Evolutionary conservation across 37 sponge, comb jelly and placozoan species (phyloP), one percentile per base, ranked within the genome.

Genomic region (Sycon ciliatum): DNA sequence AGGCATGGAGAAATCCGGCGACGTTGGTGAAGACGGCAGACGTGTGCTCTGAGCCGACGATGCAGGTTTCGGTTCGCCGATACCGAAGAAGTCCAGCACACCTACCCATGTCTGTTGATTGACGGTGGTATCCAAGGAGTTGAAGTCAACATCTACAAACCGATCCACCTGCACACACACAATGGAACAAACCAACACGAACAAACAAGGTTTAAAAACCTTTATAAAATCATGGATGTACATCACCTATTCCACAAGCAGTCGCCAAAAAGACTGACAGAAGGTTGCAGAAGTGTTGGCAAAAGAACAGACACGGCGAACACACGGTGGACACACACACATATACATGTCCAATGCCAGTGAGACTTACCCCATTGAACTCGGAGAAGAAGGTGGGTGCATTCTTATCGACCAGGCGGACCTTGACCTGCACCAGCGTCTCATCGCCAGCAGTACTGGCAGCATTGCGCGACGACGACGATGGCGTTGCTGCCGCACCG

Each of bases 61-160:
- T 34, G 85, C 85, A 4, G 87, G 84, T 34, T 85, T 90, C 29
- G 86, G 84, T 0, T 83, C 73, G 0, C 88, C 88, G 16, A 89
- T 86, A 16, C 85, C 90, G 30, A 97, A 80, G 78, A 85, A 97
- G 76, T 97, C 99, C 24, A 97, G 72, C 32, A 97, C 79, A 39
- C 88, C 67, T 1, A 92, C 93, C 93, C 93, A 92, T 0, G 99
- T 89, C 53, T 92, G 93, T 2, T 89, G 90, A 65, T 97, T 97
- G 64, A 97, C 80, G 31, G 82, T 79, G 30, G 89, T 61, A 36
- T 64, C 82, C 22, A 86, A 84, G 9, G 86, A 82, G 62, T 97
- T 89, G 79, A 97, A 88, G 22, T 84, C 83, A 32, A 89, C 90
- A 34, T 73, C 69, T 27, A 79, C 76, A 76, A 60, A 27, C 26